Percentiles rank a stretch among this genome's conserved stretches.
These are phyloP conservation scores for Seriola aureovittata DNA, from an alignment of 2,113 vertebrate genomes.

Conservation along the genomic window DNA sequence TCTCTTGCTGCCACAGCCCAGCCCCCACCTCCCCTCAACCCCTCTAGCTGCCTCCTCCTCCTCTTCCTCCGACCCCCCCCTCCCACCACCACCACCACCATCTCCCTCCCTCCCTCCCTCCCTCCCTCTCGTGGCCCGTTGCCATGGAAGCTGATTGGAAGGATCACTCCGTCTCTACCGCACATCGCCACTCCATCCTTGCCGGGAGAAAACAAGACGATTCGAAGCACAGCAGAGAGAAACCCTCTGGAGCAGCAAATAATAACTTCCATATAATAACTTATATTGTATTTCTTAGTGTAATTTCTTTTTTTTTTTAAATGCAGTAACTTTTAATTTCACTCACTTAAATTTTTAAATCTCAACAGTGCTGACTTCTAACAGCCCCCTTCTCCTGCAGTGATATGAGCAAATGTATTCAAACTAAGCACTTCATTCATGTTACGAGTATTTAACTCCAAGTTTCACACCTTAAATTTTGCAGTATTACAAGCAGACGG, in stretches of 20 bases:
- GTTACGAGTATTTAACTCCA: neutral
- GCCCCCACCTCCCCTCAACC: slow-evolving; percentile 70
- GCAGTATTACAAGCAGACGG: neutral
- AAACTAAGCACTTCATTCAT: neutral
- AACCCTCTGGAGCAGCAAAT: neutral
- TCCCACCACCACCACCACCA: neutral
- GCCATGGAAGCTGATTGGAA: slow-evolving; percentile 84
- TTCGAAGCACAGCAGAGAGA: slow-evolving; percentile 34
- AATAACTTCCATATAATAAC: neutral
- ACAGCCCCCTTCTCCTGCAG: too few species aligned
- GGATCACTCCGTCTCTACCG: slow-evolving; percentile 70
- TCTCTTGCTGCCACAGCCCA: slow-evolving; percentile 51
- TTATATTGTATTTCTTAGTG: too few species aligned
- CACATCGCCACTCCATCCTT: slow-evolving; percentile 55
- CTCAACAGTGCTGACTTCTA: neutral
- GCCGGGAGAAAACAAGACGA: slow-evolving; percentile 52
- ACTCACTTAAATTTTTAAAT: neutral
- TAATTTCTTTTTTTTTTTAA: neutral
- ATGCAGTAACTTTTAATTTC: neutral
- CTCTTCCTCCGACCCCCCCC: neutral
- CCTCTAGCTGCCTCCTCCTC: slow-evolving; percentile 61
- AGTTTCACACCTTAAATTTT: slow-evolving; percentile 1
- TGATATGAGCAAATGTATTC: neutral
- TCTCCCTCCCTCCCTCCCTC: neutral
- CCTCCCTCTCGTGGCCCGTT: slow-evolving; percentile 73